A percentile compares a stretch with the other conserved stretches of the same genome.
These are phyloP conservation scores for Triops longicaudatus DNA, from an alignment of 1,140 invertebrate genomes.

Conservation along the genomic window DNA sequence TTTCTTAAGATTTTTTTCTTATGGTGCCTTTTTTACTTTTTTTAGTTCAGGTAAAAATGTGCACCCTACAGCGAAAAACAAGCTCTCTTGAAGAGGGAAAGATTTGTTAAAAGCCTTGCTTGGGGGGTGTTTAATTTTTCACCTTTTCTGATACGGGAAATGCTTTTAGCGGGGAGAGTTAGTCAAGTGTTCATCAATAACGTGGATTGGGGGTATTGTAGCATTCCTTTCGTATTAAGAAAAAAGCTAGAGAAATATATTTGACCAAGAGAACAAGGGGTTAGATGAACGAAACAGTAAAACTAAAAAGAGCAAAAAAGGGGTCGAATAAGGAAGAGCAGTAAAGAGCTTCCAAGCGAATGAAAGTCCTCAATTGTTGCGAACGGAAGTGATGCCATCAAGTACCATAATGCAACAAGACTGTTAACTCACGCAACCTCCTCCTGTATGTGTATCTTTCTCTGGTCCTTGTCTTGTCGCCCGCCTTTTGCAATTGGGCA, in stretches of 20 bases:
- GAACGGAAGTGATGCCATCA: slow-evolving; percentile 14
- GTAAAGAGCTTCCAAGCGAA: slow-evolving; percentile 7
- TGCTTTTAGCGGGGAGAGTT: neutral
- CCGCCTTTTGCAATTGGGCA: neutral
- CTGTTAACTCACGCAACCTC: slow-evolving; percentile 4
- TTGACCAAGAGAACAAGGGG: too few species aligned
- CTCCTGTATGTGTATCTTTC: neutral
- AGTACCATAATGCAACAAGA: slow-evolving; percentile 3
- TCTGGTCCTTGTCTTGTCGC: too few species aligned
- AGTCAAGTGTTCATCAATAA: neutral
- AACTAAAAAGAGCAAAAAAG: neutral
- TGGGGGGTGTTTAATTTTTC: neutral
- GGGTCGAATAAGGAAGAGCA: neutral
- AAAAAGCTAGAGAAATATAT: too few species aligned
- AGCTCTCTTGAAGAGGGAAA: too few species aligned
- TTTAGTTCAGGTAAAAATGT: too few species aligned
- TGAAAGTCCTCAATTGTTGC: slow-evolving; percentile 6
- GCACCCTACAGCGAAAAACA: too few species aligned
- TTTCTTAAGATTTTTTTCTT: neutral
- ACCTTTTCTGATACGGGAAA: neutral
- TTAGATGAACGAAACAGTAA: neutral
- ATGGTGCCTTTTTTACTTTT: neutral
- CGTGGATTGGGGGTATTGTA: neutral
- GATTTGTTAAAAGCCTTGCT: too few species aligned
- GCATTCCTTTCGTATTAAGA: neutral